These are phyloP conservation scores for Pollenia amentaria DNA, from an alignment of 2,888 invertebrate genomes.

Conservation along the genomic window DNA sequence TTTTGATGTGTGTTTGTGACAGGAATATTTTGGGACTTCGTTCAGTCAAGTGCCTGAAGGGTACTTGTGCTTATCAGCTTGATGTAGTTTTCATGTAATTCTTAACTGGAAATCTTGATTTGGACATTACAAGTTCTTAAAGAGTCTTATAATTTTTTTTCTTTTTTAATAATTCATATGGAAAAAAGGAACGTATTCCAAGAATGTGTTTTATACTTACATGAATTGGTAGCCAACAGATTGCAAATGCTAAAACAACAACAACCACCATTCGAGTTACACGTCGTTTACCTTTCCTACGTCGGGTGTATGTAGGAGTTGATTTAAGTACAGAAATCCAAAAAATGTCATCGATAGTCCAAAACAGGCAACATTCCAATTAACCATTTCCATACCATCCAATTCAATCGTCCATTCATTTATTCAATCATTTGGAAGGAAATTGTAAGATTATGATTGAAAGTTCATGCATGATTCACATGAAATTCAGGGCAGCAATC, in stretches of 20 bases:
- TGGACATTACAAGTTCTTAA: too few relatives aligned
- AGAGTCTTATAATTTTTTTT: too few relatives aligned
- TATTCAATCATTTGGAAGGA: conserved; percentile 18
- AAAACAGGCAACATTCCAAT: conserved; percentile 20
- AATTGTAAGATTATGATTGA: conserved; percentile 9
- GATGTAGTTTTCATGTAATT: too few relatives aligned
- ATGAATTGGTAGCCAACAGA: conserved; percentile 98
- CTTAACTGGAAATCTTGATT: too few relatives aligned
- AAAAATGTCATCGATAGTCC: conserved; percentile 10
- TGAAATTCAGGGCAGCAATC: not conserved
- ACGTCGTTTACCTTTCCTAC: conserved; percentile 91
- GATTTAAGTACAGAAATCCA: not conserved
- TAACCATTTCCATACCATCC: conserved; percentile 28
- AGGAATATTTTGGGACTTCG: too few relatives aligned
- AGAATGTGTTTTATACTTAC: conserved; percentile 85
- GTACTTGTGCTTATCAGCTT: too few relatives aligned
- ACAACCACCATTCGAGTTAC: conserved; percentile 97
- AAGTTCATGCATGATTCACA: not conserved
- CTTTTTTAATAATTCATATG: too few relatives aligned
- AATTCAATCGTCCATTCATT: conserved; percentile 10
- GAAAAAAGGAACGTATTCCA: not conserved
- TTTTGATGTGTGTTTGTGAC: not conserved
- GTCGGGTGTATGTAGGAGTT: not conserved
- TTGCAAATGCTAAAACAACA: conserved; percentile 95
- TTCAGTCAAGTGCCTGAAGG: too few relatives aligned